phyloP scores from a whole-genome alignment of 2,113 vertebrate species.

The Zosterops japonicus region DNA sequence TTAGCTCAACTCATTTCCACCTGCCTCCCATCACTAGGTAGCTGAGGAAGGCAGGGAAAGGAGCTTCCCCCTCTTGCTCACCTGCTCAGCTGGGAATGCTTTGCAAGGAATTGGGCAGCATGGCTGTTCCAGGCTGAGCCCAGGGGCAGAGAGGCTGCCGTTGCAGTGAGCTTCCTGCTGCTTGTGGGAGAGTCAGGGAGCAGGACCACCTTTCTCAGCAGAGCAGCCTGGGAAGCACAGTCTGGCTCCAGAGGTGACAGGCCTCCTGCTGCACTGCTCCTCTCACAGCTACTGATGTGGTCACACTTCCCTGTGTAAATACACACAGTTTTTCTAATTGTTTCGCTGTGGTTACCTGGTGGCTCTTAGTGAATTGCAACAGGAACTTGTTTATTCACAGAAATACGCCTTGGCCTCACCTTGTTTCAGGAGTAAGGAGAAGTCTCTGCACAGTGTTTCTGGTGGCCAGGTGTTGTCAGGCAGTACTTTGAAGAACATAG shows the following conservation, averaged over 20 bases:
- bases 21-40: not conserved
- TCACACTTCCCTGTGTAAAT: not conserved
- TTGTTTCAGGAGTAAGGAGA: not conserved
- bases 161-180: fast-evolving
- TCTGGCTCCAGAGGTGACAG: not conserved
- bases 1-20: not conserved
- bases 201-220: fast-evolving
- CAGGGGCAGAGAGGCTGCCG: not conserved
- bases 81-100: not conserved
- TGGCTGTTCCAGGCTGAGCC: fast-evolving
- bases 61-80: fast-evolving
- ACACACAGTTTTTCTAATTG: fast-evolving
- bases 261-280: fast-evolving
- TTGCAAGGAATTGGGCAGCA: not conserved
- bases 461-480: fast-evolving
- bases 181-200: fast-evolving
- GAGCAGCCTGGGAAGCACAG: not conserved
- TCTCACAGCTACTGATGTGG: fast-evolving
- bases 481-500: fast-evolving
- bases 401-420: not conserved
- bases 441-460: fast-evolving
- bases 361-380: not conserved
- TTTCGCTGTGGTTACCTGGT: not conserved
- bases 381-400: not conserved
- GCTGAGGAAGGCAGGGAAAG: not conserved